Evolutionary conservation across 2,113 vertebrate genomes (phyloP), one percentile per base, ranked within the genome.

Genomic region (Oryzias celebensis): DNA sequence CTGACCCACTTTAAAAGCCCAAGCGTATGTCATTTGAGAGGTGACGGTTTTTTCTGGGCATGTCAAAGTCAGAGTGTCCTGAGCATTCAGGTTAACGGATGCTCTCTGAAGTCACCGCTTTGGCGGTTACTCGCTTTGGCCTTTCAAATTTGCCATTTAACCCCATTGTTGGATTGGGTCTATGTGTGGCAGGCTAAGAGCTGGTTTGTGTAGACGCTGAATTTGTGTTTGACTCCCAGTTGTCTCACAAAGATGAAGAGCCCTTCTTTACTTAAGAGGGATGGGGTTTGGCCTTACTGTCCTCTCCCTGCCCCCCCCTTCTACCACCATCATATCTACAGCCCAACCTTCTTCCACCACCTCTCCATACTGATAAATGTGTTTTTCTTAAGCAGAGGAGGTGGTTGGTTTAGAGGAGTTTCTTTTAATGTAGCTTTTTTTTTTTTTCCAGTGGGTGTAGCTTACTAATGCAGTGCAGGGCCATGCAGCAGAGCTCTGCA

Each of bases 351-450:
- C n/a, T 36, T 23, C 54, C 55, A 17, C 70, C 14, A 60, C 61
- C 36, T 44, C 70, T 70, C 58, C 20, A 23, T 66, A 58, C 86
- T 88, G 88, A 90, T 87, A 72, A 88, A 91, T 88, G 84, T 88
- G 77, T 84, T 88, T 87, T 87, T 84, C 81, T 86, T 88, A 82
- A 87, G 76, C 68, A 71, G 63, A 78, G 69, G 75, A 75, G 80
- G 77, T 58, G 78, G 73, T 71, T 79, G 82, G 67, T 82, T 75
- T 78, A 80, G 75, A 79, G 31, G 77, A 80, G 65, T 78, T 72
- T 84, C 68, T 75, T 82, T 86, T 82, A 83, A 82, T 84, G 82
- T 77, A 60, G 66, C 44, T 81, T 71, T 87, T 71, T 85, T 73
- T 73, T 28, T 3, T 51, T 12, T 20, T 10, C n/a, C 4, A 10